These are phyloP conservation scores for Epizoanthus ramosus DNA, from an alignment of 92 coral and sea anemone genomes.

Conservation along the genomic window DNA sequence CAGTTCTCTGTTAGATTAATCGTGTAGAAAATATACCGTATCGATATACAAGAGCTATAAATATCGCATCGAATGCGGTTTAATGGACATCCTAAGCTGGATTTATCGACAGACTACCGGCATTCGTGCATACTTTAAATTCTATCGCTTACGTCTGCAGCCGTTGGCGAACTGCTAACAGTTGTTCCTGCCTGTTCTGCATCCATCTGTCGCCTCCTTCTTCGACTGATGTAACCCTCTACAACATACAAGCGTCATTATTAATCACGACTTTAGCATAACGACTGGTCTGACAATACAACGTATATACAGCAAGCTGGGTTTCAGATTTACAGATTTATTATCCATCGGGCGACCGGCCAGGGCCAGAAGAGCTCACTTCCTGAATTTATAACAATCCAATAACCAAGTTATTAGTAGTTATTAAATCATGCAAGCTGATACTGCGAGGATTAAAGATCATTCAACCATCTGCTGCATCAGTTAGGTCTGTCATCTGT, in stretches of 20 bases:
- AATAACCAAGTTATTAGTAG: not conserved
- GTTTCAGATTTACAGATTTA: not conserved
- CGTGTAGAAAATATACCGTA: no score
- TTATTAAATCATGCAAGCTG: not conserved
- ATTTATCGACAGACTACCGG: slow-evolving; percentile 3
- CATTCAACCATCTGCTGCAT: not conserved
- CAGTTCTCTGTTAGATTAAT: no score
- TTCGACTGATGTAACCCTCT: slow-evolving; percentile 31
- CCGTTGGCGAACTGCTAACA: not conserved
- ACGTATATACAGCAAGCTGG: not conserved
- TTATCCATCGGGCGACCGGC: not conserved
- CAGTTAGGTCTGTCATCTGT: not conserved
- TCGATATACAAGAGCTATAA: no score
- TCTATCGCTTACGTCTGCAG: slow-evolving; percentile 18
- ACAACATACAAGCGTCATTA: slow-evolving; percentile 1
- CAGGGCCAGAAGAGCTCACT: no score
- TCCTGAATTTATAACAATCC: not conserved
- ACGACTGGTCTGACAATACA: not conserved
- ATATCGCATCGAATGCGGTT: no score
- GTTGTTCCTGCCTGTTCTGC: not conserved
- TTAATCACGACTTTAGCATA: not conserved
- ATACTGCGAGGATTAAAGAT: not conserved
- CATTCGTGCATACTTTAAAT: slow-evolving; percentile 2
- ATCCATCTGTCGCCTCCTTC: slow-evolving; percentile 32
- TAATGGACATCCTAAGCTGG: slow-evolving; percentile 2